Conservation (phyloP, 2,113 vertebrate species). For the Tragelaphus strepsiceros region DNA sequence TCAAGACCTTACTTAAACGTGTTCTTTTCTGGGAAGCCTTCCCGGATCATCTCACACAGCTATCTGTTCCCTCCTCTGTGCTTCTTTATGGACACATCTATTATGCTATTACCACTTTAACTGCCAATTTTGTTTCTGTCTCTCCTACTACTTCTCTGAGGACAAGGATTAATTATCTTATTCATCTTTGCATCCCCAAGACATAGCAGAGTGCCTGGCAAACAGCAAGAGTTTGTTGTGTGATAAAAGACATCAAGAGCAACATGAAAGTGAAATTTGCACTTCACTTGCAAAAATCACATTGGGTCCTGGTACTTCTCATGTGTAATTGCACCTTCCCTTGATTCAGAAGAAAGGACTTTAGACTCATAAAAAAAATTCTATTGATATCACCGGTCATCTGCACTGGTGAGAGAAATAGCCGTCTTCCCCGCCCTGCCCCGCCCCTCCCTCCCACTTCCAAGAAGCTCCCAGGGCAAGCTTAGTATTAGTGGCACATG, state of each 20-base stretch:
- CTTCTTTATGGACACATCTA: not conserved
- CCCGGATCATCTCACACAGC: not conserved
- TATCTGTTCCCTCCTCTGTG: not conserved
- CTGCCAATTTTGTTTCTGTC: slow-evolving; percentile 5
- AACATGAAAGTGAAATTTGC: slow-evolving; percentile 13
- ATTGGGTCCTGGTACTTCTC: slow-evolving; percentile 37
- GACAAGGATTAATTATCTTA: slow-evolving; percentile 44
- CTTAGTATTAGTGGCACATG: slow-evolving; percentile 20
- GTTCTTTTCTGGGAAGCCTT: not conserved
- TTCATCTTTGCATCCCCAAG: slow-evolving; percentile 20
- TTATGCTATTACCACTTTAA: not conserved
- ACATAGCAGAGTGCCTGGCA: slow-evolving; percentile 17
- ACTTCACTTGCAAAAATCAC: slow-evolving; percentile 35
- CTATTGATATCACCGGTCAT: not conserved
- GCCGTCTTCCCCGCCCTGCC: not conserved
- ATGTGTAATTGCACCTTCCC: not conserved
- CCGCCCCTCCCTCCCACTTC: not conserved
- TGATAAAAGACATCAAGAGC: slow-evolving; percentile 36
- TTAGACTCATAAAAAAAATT: slow-evolving; percentile 37
- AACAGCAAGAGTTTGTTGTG: not conserved
- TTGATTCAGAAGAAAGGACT: slow-evolving; percentile 29
- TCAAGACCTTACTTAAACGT: not conserved
- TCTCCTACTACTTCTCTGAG: slow-evolving; percentile 28
- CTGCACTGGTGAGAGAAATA: not conserved
- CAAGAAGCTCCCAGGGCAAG: slow-evolving; percentile 35